phyloP scores from a whole-genome alignment of 2,888 invertebrate genomes.

The Norana najaformis region DNA sequence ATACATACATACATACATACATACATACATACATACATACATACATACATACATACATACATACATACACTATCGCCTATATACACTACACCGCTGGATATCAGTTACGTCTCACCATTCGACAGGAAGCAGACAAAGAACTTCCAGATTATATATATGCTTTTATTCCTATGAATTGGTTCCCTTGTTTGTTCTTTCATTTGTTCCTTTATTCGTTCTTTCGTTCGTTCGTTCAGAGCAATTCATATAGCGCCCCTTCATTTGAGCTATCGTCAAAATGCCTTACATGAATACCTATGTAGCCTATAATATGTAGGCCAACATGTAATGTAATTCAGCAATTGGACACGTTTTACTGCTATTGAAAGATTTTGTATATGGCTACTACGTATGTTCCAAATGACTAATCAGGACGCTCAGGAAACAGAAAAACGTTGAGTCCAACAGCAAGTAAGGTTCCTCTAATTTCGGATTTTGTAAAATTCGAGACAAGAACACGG shows the following conservation, averaged over 20 bases:
- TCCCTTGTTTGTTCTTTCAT: too few species aligned
- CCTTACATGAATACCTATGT: neutral
- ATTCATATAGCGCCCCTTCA: neutral
- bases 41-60: too few species aligned
- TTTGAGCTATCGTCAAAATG: neutral
- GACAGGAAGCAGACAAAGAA: neutral
- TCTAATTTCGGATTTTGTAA: too few species aligned
- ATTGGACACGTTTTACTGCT: neutral
- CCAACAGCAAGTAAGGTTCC: too few species aligned
- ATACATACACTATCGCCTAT: neutral
- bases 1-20: too few species aligned
- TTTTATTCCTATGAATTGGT: neutral
- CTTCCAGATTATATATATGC: neutral
- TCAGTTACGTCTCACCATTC: neutral
- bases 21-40: too few species aligned
- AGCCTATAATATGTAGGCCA: too few species aligned
- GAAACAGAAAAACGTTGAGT: too few species aligned
- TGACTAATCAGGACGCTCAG: too few species aligned
- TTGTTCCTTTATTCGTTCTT: neutral
- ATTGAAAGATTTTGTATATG: neutral
- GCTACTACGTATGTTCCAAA: too few species aligned
- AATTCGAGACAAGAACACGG: too few species aligned
- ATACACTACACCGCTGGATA: neutral
- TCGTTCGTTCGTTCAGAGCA: neutral
- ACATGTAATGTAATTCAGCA: too few species aligned